phyloP scores from a whole-genome alignment of 2,113 vertebrate genomes.

The Phasianus colchicus region DNA sequence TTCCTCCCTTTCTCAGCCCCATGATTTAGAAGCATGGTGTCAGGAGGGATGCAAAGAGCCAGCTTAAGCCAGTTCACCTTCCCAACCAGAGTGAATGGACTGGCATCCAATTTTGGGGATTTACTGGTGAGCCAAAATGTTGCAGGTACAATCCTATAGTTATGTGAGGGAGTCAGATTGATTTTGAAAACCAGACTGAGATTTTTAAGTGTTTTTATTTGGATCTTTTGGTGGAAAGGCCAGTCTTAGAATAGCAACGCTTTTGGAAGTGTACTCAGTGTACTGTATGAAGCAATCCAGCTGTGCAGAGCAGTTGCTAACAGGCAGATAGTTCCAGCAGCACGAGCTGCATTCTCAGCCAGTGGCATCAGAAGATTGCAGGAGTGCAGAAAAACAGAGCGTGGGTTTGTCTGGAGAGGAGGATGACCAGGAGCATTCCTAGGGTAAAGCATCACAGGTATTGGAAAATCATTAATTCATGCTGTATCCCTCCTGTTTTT shows the following conservation, averaged over 20 bases:
- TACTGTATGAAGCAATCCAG: not conserved
- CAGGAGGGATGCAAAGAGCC: not conserved
- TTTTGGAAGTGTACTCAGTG: not conserved
- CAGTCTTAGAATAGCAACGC: not conserved
- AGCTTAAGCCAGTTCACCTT: not conserved
- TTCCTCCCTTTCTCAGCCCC: not conserved
- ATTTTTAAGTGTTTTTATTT: not conserved
- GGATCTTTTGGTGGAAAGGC: not conserved
- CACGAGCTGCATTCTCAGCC: not conserved
- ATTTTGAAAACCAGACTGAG: not conserved
- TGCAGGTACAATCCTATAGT: not conserved
- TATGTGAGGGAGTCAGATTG: not conserved
- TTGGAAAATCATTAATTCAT: not conserved
- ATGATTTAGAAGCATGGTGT: not conserved
- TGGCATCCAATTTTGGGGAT: not conserved
- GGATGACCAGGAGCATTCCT: not conserved
- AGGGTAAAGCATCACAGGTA: not conserved
- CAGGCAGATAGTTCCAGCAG: not conserved
- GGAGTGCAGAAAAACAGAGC: not conserved
- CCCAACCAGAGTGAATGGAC: not conserved
- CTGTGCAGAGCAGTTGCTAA: conserved; percentile 3
- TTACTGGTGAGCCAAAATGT: not conserved
- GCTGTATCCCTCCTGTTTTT: not conserved
- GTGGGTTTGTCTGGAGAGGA: not conserved
- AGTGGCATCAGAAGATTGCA: not conserved